Conservation (phyloP, 2,113 vertebrate species). For the Jaculus jaculus region DNA sequence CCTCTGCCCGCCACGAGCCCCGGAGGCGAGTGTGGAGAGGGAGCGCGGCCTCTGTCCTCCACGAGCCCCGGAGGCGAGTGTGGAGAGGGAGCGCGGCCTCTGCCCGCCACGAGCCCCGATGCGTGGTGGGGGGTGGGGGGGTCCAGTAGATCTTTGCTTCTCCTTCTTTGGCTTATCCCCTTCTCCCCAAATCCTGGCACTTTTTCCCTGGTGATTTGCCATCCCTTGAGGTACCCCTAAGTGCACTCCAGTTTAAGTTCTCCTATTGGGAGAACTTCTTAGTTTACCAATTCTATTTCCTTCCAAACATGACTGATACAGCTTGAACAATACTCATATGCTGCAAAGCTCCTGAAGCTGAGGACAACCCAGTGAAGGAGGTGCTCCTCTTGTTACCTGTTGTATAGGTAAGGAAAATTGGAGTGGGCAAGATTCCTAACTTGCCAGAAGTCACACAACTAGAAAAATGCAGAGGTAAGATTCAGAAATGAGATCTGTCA, state of each 20-base stretch:
- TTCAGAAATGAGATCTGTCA: constrained; percentile 14
- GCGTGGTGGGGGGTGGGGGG: not conserved
- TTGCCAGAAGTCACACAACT: constrained; percentile 32
- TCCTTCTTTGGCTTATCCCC: not conserved
- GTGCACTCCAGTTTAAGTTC: not conserved
- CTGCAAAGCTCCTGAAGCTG: constrained; percentile 25
- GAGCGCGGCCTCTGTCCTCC: not conserved
- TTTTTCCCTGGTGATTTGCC: not conserved
- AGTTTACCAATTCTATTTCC: not conserved
- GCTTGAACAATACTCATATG: constrained; percentile 45
- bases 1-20: not conserved
- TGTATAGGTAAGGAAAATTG: constrained; percentile 22
- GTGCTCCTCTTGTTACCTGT: constrained; percentile 3
- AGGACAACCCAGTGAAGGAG: not conserved
- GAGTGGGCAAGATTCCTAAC: not conserved
- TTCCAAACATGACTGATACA: constrained; percentile 40
- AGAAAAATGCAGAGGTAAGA: constrained; percentile 35
- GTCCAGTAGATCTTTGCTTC: not conserved
- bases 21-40: not conserved
- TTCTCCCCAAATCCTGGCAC: not conserved
- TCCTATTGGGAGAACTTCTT: not conserved
- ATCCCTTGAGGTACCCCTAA: not conserved
- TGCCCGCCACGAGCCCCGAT: no score
- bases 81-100: no score
- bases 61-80: not conserved